Evolutionary conservation across 2,113 vertebrate species (phyloP).

Genomic region (Upupa epops): DNA sequence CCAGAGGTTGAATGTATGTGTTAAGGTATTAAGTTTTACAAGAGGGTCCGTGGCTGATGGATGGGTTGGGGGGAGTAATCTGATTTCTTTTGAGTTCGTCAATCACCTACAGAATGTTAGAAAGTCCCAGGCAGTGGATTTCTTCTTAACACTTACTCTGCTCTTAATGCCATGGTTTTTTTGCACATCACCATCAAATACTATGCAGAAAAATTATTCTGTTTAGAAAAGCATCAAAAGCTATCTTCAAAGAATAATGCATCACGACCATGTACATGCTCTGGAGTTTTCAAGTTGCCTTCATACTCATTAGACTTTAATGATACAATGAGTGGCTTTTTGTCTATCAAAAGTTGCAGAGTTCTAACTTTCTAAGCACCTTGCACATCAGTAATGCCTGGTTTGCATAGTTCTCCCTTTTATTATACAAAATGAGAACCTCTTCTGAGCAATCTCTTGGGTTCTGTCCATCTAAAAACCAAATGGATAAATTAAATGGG

Average conservation of each 20-base stretch:
- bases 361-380: neutral
- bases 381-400: neutral
- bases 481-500: neutral
- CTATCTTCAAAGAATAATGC: slow-evolving; percentile 35
- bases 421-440: neutral
- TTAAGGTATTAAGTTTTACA: neutral
- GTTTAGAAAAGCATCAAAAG: slow-evolving; percentile 61
- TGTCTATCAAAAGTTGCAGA: neutral
- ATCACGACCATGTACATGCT: neutral
- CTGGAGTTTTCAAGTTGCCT: slow-evolving; percentile 25
- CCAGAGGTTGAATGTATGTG: neutral
- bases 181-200: slow-evolving; percentile 39
- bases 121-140: neutral
- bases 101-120: neutral
- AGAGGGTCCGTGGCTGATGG: neutral
- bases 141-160: neutral
- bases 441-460: neutral
- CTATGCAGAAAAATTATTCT: slow-evolving; percentile 5
- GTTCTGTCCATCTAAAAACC: neutral
- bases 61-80: neutral
- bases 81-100: neutral
- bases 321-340: slow-evolving; percentile 1
- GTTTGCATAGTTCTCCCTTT: neutral
- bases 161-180: neutral
- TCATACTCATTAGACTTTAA: slow-evolving; percentile 29